A percentile compares a stretch with the other conserved stretches of the same genome.
These are phyloP conservation scores for Salvator merianae DNA, from an alignment of 2,113 vertebrate genomes.

Conservation along the genomic window DNA sequence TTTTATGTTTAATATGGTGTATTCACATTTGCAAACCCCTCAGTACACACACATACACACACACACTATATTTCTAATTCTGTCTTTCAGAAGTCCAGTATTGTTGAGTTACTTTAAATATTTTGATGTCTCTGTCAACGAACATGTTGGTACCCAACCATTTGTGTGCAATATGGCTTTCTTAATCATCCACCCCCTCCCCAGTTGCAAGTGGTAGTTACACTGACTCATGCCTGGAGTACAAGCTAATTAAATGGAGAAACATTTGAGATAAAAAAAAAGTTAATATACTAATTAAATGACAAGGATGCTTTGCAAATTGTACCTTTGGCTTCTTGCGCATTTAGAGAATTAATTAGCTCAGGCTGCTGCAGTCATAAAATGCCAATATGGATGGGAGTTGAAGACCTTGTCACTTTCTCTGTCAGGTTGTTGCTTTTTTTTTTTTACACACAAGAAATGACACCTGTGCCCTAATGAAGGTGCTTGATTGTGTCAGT, in stretches of 20 bases:
- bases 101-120: not conserved
- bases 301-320: slow-evolving; percentile 68
- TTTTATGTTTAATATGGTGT: not conserved
- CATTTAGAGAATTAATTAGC: slow-evolving; percentile 78
- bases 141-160: not conserved
- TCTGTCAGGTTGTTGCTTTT: slow-evolving; percentile 31
- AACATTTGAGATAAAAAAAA: slow-evolving; percentile 68
- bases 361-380: slow-evolving; percentile 66
- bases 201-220: slow-evolving; percentile 63
- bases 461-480: slow-evolving; percentile 59
- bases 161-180: slow-evolving; percentile 46
- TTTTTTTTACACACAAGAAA: slow-evolving; percentile 27
- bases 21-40: not conserved
- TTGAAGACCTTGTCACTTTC: slow-evolving; percentile 66
- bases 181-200: slow-evolving; percentile 40
- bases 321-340: slow-evolving; percentile 72
- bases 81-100: not conserved
- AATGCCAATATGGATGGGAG: slow-evolving; percentile 69
- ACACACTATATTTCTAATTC: too few species aligned
- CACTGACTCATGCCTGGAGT: slow-evolving; percentile 69
- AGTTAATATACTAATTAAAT: slow-evolving; percentile 79
- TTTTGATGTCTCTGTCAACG: not conserved
- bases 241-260: slow-evolving; percentile 74
- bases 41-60: too few species aligned
- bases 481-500: slow-evolving; percentile 60